These are phyloP conservation scores for Keiferia lycopersicella DNA, from an alignment of 2,888 invertebrate species.

Conservation along the genomic window DNA sequence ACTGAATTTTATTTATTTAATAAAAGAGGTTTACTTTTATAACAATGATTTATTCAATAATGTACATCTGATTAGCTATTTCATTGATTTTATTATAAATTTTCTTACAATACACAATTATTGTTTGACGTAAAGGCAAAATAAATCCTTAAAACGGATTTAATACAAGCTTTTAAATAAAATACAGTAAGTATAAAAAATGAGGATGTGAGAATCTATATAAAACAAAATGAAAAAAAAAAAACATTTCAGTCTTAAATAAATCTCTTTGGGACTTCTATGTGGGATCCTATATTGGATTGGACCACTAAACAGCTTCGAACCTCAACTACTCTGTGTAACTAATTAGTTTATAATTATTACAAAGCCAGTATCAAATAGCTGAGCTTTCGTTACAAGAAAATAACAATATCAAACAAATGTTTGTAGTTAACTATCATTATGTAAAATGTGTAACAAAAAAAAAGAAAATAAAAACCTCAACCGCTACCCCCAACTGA, in stretches of 20 bases:
- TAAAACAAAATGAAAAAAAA: neutral
- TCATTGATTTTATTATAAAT: neutral
- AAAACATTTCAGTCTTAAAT: constrained; percentile 28
- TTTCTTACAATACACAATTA: neutral
- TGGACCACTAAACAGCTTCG: too few species aligned
- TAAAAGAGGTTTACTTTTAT: neutral
- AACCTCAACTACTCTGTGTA: too few species aligned
- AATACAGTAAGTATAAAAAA: neutral
- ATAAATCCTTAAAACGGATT: neutral
- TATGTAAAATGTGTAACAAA: too few species aligned
- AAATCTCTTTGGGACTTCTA: constrained; percentile 25
- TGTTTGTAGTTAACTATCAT: too few species aligned
- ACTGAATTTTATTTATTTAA: neutral
- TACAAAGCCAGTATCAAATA: too few species aligned
- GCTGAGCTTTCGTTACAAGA: too few species aligned
- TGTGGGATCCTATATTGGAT: neutral
- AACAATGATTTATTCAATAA: constrained; percentile 10
- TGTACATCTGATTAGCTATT: neutral
- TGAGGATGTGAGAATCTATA: neutral
- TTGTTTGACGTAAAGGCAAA: neutral
- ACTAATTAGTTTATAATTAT: too few species aligned
- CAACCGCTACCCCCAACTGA: too few species aligned
- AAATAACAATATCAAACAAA: too few species aligned
- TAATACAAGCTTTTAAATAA: neutral
- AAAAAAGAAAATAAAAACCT: too few species aligned